Evolutionary conservation across 2,113 vertebrate species (phyloP).

Genomic region (Potamarius usumacintae): DNA sequence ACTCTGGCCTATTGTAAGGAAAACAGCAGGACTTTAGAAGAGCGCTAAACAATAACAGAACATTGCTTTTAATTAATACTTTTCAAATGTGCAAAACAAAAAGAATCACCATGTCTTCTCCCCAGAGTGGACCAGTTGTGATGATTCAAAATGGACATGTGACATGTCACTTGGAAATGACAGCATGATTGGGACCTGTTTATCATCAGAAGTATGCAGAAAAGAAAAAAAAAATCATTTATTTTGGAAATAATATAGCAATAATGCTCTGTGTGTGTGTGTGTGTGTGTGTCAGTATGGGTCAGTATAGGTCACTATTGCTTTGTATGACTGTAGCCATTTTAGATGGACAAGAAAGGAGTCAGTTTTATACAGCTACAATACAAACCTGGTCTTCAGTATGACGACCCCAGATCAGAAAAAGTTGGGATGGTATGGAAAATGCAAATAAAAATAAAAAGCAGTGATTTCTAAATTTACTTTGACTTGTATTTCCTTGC

Average conservation of each 20-base stretch:
- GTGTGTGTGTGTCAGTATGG: background rate
- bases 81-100: background rate
- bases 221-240: too few species aligned
- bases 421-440: too few species aligned
- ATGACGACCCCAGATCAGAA: too few species aligned
- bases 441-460: too few species aligned
- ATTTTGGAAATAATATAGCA: background rate
- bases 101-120: slow-evolving; percentile 55
- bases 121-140: slow-evolving; percentile 27
- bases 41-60: background rate
- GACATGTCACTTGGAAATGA: slow-evolving; percentile 5
- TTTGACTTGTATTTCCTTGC: too few species aligned
- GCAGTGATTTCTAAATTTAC: too few species aligned
- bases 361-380: background rate
- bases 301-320: background rate
- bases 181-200: slow-evolving; percentile 50
- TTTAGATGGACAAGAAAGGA: background rate
- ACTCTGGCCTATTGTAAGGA: slow-evolving; percentile 53
- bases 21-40: background rate
- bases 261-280: background rate
- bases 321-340: background rate
- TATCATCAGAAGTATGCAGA: background rate
- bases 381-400: background rate
- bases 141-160: slow-evolving; percentile 26
- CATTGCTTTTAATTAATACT: background rate